phyloP scores from a whole-genome alignment of 1,140 invertebrate genomes.

The Tetragonula clypearis region DNA sequence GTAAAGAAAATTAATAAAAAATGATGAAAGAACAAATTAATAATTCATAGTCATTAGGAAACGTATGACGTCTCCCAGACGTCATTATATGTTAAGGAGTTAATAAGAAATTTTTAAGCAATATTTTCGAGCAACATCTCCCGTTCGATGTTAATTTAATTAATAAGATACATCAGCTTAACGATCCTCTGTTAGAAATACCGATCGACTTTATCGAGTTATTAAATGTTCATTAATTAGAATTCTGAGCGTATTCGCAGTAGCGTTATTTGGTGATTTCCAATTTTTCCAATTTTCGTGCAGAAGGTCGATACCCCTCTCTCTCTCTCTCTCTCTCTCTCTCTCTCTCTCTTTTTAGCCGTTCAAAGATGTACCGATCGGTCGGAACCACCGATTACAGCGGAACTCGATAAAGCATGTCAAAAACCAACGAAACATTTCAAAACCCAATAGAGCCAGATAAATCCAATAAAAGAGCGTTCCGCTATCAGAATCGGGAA shows the following conservation, averaged over 20 bases:
- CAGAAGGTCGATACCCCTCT: not conserved
- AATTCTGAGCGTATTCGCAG: not conserved
- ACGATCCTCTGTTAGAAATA: not conserved
- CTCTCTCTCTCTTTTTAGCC: not conserved
- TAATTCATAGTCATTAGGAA: too few relatives aligned
- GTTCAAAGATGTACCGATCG: not conserved
- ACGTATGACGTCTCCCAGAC: too few relatives aligned
- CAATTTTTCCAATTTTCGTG: not conserved
- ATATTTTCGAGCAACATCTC: not conserved
- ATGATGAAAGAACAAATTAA: too few relatives aligned
- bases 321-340: too few relatives aligned
- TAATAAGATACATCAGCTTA: too few relatives aligned
- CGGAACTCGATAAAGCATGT: not conserved
- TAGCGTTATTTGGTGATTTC: not conserved
- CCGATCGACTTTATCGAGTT: not conserved
- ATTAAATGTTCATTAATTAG: not conserved
- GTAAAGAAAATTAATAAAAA: too few relatives aligned
- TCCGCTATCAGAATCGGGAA: not conserved
- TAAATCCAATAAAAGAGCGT: conserved; percentile 22
- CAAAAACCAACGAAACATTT: conserved; percentile 12
- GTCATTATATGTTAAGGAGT: too few relatives aligned
- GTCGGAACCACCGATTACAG: not conserved
- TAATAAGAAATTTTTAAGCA: too few relatives aligned
- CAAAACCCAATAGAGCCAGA: not conserved
- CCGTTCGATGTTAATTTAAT: too few relatives aligned